Evolutionary conservation across 2,888 invertebrate species (phyloP), one percentile per base, ranked within the genome.

Genomic region (Frankliniella intonsa): DNA sequence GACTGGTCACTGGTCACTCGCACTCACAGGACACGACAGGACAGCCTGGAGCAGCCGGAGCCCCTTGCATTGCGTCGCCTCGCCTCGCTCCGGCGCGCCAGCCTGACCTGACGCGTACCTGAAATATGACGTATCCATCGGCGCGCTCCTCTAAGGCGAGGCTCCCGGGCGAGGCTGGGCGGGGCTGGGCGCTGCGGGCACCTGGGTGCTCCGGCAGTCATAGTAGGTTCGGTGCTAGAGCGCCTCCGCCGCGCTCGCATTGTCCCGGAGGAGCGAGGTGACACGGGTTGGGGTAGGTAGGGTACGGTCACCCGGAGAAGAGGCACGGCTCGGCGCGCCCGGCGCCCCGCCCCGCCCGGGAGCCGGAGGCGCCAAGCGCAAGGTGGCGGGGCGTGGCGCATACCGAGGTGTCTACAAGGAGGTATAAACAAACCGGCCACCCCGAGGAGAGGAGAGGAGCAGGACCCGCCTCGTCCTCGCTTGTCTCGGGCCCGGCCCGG

Each of bases 401-500:
- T 76, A 10, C 69, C 69, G 25, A 76, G 69, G 69, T 76, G 69
- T 76, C 69, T 76, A 5, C 69, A 9, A 25, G 55, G 14, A 55
- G 69, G 69, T 76, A 76, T 11, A 76, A 76, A 76, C 69, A 76
- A 76, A 76, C 69, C 10, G 69, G n/a, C 69, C 69, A 12, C 62
- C n/a, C 62, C 62, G 14, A 17, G 17, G 5, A n/a, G n/a, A n/a
- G n/a, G n/a, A n/a, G n/a, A n/a, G n/a, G 19, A 14, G 62, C 62
- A 3, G 19, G 62, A 14, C 11, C 38, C 55, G 55, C 17, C 55
- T 1, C 7, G 55, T 55, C 55, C 55, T 17, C 55, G 55, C 3
- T 55, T 17, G 55, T 11, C 55, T 17, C 55, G 55, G 17, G 55
- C 1, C 55, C 17, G 55, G 9, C 12, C 55, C 10, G 55, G 55